Base-by-base conservation (phyloP, 2,888 invertebrate genomes). In the Caprella mutica region DNA sequence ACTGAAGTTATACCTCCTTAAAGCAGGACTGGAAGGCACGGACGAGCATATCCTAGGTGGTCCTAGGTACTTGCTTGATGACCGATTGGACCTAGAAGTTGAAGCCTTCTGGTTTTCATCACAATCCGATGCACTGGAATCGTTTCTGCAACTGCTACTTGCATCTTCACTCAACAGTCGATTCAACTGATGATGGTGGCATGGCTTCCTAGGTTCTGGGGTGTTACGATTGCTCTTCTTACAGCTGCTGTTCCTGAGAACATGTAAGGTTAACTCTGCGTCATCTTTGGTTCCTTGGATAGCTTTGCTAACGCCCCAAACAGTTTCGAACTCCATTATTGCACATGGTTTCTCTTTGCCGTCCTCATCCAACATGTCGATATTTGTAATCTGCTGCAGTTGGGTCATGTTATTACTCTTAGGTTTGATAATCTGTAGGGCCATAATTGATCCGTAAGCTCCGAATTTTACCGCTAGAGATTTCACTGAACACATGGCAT, bases 371-470 rank as follows among this genome's bases (percentile, higher is more conserved):
- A n/a, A n/a, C n/a, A n/a, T n/a, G n/a, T 86, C 85, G 69, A 90
- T 83, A 1, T 14, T 30, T 30, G 30, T 29, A 72, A 91, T 89
- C 72, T 87, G 88, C 56, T 90, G 81, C 17, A 92, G 85, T 74
- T 92, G 92, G 2, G 88, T 85, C 2, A 92, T 92, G 54, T 90
- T 83, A 8, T 88, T 84, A 74, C 88, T 88, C 30, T 91, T 91
- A 0, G 92, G 91, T 26, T 56, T 59, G 44, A 93, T 76, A 61
- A 93, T 85, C 58, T 93, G 79, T 53, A 94, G 85, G 29, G 91
- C 75, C 1, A 88, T 86, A 40, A 94, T 89, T 71, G 90, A 89
- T 2, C 93, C 93, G 70, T 88, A 92, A 52, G 80, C 78, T 14
- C 85, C 82, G 74, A 94, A 93, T 63, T 91, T 74, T 70, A 90